A percentile compares a stretch with the other conserved stretches of the same genome.
phyloP scores from a whole-genome alignment of 2,888 invertebrate genomes.

The Bhutanitis thaidina region DNA sequence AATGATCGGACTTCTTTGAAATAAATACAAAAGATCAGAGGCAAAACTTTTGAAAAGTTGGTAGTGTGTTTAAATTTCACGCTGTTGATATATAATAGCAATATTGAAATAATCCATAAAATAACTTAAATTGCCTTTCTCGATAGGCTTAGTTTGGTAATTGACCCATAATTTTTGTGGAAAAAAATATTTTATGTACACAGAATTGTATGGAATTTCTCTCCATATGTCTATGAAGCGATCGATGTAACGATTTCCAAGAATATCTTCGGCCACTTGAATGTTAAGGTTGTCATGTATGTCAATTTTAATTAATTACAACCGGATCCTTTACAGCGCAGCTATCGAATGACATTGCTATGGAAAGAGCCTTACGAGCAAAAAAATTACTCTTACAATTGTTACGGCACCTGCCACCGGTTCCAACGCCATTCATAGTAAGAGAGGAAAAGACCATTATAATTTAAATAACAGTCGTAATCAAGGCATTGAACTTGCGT shows the following conservation, averaged over 20 bases:
- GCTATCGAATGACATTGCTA: constrained; percentile 23
- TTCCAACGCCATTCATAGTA: constrained; percentile 45
- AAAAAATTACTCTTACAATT: constrained; percentile 40
- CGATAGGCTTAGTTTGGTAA: too few relatives aligned
- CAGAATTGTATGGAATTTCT: constrained; percentile 6
- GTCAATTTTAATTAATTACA: constrained; percentile 43
- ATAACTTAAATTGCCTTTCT: too few relatives aligned
- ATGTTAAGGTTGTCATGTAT: constrained; percentile 21
- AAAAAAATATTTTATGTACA: not conserved
- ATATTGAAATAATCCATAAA: too few relatives aligned
- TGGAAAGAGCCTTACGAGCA: constrained; percentile 23
- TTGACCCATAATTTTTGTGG: too few relatives aligned
- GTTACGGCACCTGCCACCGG: constrained; percentile 50
- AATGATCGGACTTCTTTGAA: too few relatives aligned
- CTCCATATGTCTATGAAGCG: constrained; percentile 17
- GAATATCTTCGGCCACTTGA: constrained; percentile 18
- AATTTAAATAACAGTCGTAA: constrained; percentile 70
- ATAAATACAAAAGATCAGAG: too few relatives aligned
- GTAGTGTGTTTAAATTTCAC: too few relatives aligned
- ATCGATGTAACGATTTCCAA: constrained; percentile 19
- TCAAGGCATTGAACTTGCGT: constrained; percentile 76
- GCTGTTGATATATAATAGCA: too few relatives aligned
- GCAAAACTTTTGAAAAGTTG: too few relatives aligned
- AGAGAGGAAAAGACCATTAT: constrained; percentile 59
- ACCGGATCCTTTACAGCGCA: constrained; percentile 31